Conservation (phyloP, 2,888 invertebrate genomes). For the Teleogryllus oceanicus region DNA sequence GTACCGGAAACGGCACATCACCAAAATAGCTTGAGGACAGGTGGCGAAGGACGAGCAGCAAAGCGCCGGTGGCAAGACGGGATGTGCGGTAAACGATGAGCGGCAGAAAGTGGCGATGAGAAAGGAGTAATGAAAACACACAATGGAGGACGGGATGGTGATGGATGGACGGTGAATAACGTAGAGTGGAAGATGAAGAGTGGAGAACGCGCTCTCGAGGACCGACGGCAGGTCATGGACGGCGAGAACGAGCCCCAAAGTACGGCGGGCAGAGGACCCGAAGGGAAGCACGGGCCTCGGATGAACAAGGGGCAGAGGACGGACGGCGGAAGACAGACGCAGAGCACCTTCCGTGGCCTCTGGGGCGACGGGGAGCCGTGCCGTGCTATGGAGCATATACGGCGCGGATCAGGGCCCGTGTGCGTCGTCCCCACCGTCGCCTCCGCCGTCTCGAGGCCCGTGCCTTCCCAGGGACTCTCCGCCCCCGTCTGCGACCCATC, state of each 20-base stretch:
- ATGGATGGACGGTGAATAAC: too few species aligned
- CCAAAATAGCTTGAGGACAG: too few species aligned
- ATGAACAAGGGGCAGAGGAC: neutral
- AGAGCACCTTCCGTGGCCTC: neutral
- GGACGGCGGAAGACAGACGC: neutral
- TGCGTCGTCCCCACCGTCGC: neutral
- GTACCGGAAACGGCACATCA: neutral
- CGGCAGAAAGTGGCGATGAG: too few species aligned
- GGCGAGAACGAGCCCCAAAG: neutral
- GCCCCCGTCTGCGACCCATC: neutral
- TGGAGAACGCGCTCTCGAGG: too few species aligned
- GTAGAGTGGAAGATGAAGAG: too few species aligned
- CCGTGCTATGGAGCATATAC: slow-evolving; percentile 10
- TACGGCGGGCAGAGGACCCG: neutral
- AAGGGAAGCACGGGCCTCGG: neutral
- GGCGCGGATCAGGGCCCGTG: neutral
- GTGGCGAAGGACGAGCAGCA: too few species aligned
- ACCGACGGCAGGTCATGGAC: too few species aligned
- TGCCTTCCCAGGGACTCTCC: neutral
- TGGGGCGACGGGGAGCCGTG: neutral
- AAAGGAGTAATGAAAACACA: too few species aligned
- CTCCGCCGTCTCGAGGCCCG: neutral
- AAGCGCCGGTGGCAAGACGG: too few species aligned
- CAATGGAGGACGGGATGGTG: too few species aligned
- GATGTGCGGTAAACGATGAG: too few species aligned